Evolutionary conservation across 2,113 vertebrate genomes (phyloP).

Genomic region (Anhinga rufa): DNA sequence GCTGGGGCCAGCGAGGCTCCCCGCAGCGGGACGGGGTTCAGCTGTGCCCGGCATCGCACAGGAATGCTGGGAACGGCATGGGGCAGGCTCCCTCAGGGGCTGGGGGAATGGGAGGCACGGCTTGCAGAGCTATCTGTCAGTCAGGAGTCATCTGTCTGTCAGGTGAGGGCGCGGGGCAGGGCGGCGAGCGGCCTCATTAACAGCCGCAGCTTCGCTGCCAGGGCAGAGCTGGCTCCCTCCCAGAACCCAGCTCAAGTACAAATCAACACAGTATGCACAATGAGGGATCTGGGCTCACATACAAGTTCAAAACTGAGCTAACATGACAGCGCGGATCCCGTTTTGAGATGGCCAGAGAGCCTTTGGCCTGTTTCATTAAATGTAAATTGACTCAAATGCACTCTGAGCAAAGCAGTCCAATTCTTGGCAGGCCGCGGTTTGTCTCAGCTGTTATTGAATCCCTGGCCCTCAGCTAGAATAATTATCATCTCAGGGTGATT

Average conservation of each 20-base stretch:
- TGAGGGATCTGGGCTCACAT: not conserved
- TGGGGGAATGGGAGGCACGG: not conserved
- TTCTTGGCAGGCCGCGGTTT: not conserved
- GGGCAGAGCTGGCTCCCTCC: not conserved
- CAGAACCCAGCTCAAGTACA: not conserved
- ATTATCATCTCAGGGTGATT: conserved; percentile 26
- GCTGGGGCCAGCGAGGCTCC: not conserved
- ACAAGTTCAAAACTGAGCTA: not conserved
- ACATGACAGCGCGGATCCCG: not conserved
- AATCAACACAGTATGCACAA: not conserved
- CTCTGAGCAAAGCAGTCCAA: not conserved
- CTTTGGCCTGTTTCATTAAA: not conserved
- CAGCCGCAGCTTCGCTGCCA: not conserved
- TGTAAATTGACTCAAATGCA: not conserved
- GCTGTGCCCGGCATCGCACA: rapidly evolving
- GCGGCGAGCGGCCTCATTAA: not conserved
- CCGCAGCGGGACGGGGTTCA: rapidly evolving
- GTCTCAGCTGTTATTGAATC: conserved; percentile 18
- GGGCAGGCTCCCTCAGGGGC: not conserved
- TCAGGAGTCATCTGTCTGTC: not conserved
- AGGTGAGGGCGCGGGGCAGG: not conserved
- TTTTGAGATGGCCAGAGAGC: not conserved
- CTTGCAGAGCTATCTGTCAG: not conserved
- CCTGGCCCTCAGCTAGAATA: conserved; percentile 17
- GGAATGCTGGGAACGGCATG: rapidly evolving